A percentile compares a stretch with the other conserved stretches of the same genome.
phyloP scores from a whole-genome alignment of 2,797 vertebrate species.

The Poecilia picta region DNA sequence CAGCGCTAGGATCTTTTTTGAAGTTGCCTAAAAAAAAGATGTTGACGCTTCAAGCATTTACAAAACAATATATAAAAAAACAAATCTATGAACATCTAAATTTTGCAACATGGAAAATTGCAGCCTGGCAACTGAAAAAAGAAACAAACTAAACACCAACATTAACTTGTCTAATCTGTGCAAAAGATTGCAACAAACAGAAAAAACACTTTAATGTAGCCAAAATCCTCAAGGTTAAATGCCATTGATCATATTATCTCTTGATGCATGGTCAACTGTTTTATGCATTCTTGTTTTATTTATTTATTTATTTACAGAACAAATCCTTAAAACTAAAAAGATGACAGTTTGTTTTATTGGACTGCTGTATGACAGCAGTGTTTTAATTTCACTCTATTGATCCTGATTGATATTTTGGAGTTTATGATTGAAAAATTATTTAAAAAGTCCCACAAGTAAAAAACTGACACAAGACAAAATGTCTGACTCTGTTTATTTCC shows the following conservation, averaged over 20 bases:
- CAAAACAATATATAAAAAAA: not conserved
- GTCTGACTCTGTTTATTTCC: no score
- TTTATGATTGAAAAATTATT: not conserved
- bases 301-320: not conserved
- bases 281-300: not conserved
- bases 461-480: no score
- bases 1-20: not conserved
- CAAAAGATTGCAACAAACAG: not conserved
- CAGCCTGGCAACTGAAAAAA: not conserved
- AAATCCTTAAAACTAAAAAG: not conserved
- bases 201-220: not conserved
- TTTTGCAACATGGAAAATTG: not conserved
- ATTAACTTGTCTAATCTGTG: not conserved
- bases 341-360: not conserved
- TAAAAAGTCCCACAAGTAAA: not conserved
- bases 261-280: not conserved
- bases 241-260: not conserved
- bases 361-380: not conserved
- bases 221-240: not conserved
- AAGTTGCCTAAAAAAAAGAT: not conserved
- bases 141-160: not conserved
- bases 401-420: not conserved
- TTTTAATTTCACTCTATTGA: not conserved
- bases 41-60: not conserved
- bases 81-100: not conserved